Conservation (phyloP, 2,888 invertebrate genomes). For the Eristalis pertinax region DNA sequence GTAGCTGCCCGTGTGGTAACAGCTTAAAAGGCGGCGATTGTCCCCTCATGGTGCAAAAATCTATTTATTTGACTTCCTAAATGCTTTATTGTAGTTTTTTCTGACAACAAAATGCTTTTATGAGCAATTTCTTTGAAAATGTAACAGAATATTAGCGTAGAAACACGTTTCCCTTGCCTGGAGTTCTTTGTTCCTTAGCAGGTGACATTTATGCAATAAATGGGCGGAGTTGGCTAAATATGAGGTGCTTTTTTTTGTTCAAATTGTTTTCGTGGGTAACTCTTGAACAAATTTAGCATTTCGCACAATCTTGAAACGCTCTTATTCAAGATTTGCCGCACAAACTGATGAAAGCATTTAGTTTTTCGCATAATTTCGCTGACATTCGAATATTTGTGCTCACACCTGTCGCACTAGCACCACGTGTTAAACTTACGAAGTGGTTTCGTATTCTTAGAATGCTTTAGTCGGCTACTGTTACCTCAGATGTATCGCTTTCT, state of each 20-base stretch:
- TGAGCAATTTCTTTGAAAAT: neutral
- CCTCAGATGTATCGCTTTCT: no score
- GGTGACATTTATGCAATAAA: slow-evolving; percentile 53
- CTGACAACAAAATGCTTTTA: neutral
- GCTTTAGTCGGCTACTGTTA: no score
- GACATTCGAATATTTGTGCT: no score
- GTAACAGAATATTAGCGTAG: neutral
- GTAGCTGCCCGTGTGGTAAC: slow-evolving; percentile 45
- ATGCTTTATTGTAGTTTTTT: neutral
- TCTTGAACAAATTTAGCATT: neutral
- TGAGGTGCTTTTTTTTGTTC: slow-evolving; percentile 6
- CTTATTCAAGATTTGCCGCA: neutral
- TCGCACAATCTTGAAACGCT: neutral
- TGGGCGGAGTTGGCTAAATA: slow-evolving; percentile 56
- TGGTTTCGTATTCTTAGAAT: no score
- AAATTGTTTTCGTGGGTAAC: neutral
- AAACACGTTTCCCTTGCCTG: neutral
- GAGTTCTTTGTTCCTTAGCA: slow-evolving; percentile 48
- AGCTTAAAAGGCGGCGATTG: slow-evolving; percentile 66
- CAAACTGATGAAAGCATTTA: no score
- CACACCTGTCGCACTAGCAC: no score
- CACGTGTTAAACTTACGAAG: no score
- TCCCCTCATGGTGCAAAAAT: slow-evolving; percentile 61
- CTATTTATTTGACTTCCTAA: slow-evolving; percentile 11
- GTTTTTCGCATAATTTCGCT: no score